phyloP scores from a whole-genome alignment of 1,140 invertebrate species.

The Heliconius congener region DNA sequence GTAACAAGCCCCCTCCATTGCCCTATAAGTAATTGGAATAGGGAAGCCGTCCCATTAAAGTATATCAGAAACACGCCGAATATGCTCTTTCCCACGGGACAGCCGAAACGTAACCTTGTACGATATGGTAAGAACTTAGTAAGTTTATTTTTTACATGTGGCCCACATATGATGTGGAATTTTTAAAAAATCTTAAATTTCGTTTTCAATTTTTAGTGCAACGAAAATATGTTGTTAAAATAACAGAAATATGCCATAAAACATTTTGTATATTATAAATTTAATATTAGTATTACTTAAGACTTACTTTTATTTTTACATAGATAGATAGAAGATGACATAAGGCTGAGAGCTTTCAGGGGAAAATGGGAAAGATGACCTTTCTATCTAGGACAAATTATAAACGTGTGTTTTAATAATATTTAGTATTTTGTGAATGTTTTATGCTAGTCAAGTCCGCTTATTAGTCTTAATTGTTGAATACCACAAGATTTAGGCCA shows the following conservation, averaged over 20 bases:
- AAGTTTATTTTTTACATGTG: constrained; percentile 20
- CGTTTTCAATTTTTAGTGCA: neutral
- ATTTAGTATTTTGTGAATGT: neutral
- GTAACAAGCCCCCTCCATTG: constrained; percentile 27
- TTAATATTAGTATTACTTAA: too few relatives aligned
- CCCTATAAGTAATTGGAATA: constrained; percentile 36
- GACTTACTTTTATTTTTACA: too few relatives aligned
- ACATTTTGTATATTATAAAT: too few relatives aligned
- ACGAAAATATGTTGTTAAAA: neutral
- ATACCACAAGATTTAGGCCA: constrained; percentile 4
- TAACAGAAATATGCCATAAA: too few relatives aligned
- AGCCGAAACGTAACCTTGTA: neutral
- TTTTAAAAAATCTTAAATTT: neutral
- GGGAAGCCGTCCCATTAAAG: constrained; percentile 32
- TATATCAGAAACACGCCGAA: constrained; percentile 33
- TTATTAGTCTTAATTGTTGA: neutral
- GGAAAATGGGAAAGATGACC: neutral
- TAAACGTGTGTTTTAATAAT: too few relatives aligned
- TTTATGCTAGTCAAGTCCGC: neutral
- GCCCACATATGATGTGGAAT: constrained; percentile 14
- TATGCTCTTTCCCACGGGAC: constrained; percentile 39
- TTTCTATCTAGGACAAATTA: neutral
- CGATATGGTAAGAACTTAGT: constrained; percentile 13
- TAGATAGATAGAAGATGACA: too few relatives aligned
- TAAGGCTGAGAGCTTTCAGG: too few relatives aligned